These are phyloP conservation scores for Anthrax anthrax DNA, from an alignment of 2,888 invertebrate genomes.

Conservation along the genomic window DNA sequence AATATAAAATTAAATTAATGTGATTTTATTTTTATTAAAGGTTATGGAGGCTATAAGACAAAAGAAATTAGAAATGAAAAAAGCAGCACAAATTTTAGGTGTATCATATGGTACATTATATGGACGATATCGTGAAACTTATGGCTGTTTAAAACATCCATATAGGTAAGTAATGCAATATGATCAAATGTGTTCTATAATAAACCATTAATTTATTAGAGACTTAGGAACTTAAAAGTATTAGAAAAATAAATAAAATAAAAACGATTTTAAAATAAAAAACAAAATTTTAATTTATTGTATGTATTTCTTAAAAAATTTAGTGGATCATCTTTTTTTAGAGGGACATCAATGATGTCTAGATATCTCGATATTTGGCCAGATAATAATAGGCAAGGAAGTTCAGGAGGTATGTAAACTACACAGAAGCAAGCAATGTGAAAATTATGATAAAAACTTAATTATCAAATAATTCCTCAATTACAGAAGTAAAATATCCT, in stretches of 20 bases:
- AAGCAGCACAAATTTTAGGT: slow-evolving; percentile 75
- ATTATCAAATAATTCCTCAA: not conserved
- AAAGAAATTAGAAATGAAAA: slow-evolving; percentile 87
- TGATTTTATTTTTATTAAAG: slow-evolving; percentile 21
- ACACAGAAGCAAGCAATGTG: no score
- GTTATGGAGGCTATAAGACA: slow-evolving; percentile 81
- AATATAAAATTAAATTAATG: no score
- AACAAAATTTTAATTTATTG: not conserved
- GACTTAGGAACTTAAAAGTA: no score
- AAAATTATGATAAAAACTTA: not conserved
- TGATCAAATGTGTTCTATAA: slow-evolving; percentile 2
- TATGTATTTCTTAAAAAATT: not conserved
- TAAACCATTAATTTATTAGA: no score
- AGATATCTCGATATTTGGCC: slow-evolving; percentile 55
- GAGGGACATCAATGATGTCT: slow-evolving; percentile 13
- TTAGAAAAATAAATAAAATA: no score
- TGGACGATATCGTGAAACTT: slow-evolving; percentile 77
- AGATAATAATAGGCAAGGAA: slow-evolving; percentile 52
- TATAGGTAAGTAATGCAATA: slow-evolving; percentile 65
- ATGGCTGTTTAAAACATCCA: slow-evolving; percentile 75
- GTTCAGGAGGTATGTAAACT: slow-evolving; percentile 2
- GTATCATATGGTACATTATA: slow-evolving; percentile 85
- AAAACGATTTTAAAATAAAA: no score
- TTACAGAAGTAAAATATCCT: not conserved
- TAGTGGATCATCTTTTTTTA: slow-evolving; percentile 9